phyloP scores from a whole-genome alignment of 1,140 invertebrate genomes.

The Notospermus geniculatus region DNA sequence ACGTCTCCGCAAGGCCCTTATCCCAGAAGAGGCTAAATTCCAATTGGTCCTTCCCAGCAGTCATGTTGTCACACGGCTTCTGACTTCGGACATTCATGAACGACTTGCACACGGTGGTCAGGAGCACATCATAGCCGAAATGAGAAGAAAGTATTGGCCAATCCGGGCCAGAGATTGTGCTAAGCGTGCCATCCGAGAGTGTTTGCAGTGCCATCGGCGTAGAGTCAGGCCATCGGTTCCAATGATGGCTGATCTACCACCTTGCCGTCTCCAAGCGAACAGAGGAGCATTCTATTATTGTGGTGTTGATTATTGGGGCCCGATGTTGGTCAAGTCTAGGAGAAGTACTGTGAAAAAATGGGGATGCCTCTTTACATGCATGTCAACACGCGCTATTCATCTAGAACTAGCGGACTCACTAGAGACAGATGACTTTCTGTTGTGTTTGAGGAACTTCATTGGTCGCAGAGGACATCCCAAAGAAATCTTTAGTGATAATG shows the following conservation, averaged over 20 bases:
- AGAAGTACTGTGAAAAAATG: conserved; percentile 7
- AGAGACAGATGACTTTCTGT: conserved; percentile 15
- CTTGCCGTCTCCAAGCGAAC: neutral
- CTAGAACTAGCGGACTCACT: conserved; percentile 9
- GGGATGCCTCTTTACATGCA: conserved; percentile 22
- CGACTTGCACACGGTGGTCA: neutral
- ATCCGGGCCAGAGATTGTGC: neutral
- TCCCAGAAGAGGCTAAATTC: conserved; percentile 1
- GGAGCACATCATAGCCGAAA: neutral
- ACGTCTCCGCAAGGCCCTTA: neutral
- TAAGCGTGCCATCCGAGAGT: neutral
- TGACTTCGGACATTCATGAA: neutral
- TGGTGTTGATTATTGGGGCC: conserved; percentile 12
- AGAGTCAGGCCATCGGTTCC: neutral
- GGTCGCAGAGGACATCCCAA: no score
- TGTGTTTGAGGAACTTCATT: conserved; percentile 4
- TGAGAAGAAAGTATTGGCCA: conserved; percentile 4
- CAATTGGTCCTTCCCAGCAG: neutral
- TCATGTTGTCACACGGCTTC: neutral
- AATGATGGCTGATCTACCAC: neutral
- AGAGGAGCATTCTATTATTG: conserved; percentile 15
- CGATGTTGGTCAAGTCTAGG: neutral
- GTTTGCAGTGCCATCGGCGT: neutral
- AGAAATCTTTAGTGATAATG: no score
- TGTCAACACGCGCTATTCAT: conserved; percentile 18